A percentile compares a stretch with the other conserved stretches of the same genome.
Conservation (phyloP, 2,113 vertebrate genomes). For the Gavialis gangeticus region DNA sequence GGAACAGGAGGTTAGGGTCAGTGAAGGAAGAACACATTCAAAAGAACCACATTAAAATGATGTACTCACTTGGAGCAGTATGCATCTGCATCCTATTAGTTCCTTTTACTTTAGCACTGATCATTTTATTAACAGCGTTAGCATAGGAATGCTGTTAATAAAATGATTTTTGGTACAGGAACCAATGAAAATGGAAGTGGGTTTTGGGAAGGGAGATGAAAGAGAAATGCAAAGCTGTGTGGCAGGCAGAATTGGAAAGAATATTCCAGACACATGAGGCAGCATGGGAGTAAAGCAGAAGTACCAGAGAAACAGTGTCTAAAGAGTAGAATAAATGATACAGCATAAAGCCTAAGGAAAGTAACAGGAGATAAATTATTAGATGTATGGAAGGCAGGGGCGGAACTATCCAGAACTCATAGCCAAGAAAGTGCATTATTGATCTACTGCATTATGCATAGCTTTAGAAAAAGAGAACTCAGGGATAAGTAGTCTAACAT, state of each 20-base stretch:
- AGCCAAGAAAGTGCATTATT: constrained; percentile 52
- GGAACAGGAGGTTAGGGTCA: background rate
- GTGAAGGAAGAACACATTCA: background rate
- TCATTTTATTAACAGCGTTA: background rate
- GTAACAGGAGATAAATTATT: constrained; percentile 61
- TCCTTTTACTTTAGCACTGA: background rate
- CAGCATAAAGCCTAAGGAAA: background rate
- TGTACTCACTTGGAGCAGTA: background rate
- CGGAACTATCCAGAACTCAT: background rate
- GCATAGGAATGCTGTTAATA: background rate
- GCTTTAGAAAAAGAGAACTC: background rate
- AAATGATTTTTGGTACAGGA: background rate
- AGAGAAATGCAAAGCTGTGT: background rate
- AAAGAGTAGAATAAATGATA: background rate
- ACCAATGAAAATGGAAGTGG: background rate
- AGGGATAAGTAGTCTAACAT: constrained; percentile 47
- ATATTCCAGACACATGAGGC: background rate
- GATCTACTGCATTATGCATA: constrained; percentile 50
- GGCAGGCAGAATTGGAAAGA: background rate
- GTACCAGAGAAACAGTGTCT: background rate
- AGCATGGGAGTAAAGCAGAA: background rate
- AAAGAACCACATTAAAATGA: background rate
- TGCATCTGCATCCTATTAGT: background rate
- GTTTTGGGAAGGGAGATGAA: background rate
- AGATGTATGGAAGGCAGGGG: constrained; percentile 44